Base-by-base conservation (phyloP, 1,140 invertebrate genomes). In the Zaprionus kolodkinae region DNA sequence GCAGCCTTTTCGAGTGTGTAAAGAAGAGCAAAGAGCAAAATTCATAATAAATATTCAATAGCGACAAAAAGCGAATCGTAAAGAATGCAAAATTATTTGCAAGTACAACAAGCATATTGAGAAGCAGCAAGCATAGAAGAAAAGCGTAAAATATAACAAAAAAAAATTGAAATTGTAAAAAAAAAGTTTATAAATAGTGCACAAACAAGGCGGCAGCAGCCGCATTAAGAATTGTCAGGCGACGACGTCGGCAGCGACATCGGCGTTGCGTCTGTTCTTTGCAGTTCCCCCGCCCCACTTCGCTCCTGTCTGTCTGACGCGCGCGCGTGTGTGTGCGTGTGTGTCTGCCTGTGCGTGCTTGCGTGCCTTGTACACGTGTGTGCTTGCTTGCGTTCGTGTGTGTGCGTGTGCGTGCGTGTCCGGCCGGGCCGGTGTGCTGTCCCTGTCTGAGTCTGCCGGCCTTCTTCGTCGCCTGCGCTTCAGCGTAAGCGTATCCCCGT, bases 101-200 rank as follows among this genome's bases (percentile, higher is more conserved):
- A 75, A 65, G 72, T 64, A 73, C 43, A 59, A 68, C 54, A 50
- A 61, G 70, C 64, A 73, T 69, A 73, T 67, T 73, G 61, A 68
- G 62, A 45, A 65, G 12, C 54, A 45, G 40, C 59, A 52, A 38
- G 35, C 21, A 6, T n/a, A 43, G 40, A 66, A 38, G 25, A 55
- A 64, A 25, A 65, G 15, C 54, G 45, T 50, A 12, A 50, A 50
- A 25, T 50, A 50, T 25, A 60, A 68, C 54, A 59, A 45, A 17
- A 75, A 33, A 75, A 62, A 59, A 73, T n/a, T 59, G 36, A 45
- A 50, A 68, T 45, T 48, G 40, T 59, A 71, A 64, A 61, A 48
- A 72, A 63, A 80, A 72, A 69, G 79, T 89, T 81, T 89, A 89
- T 79, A 88, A 88, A 88, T 89, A 89, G 81, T 85, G 85, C 85